A percentile compares a stretch with the other conserved stretches of the same genome.
Evolutionary conservation across 2,797 vertebrate genomes (phyloP).

Genomic region (Sebastes taczanowskii): DNA sequence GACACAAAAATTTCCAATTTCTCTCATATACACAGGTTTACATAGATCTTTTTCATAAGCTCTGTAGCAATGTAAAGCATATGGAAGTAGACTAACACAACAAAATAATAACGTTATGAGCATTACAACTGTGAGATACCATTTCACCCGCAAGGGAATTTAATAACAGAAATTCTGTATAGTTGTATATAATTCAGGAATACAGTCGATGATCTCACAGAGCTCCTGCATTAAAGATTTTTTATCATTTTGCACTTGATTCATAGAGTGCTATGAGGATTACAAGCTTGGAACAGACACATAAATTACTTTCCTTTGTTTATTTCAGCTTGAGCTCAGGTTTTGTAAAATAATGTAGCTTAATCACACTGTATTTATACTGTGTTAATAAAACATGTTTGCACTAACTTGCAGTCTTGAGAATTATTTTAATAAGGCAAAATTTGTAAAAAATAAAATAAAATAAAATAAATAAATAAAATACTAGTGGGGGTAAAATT

Average conservation of each 20-base stretch:
- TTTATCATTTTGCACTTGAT: constrained; percentile 5
- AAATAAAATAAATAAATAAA: neutral
- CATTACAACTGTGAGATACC: neutral
- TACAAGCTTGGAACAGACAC: constrained; percentile 3
- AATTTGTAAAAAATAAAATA: neutral
- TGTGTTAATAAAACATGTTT: constrained; percentile 62
- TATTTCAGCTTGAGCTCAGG: constrained; percentile 32
- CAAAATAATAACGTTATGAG: neutral
- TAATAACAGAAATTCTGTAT: constrained; percentile 9
- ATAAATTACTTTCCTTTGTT: neutral
- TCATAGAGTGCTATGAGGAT: neutral
- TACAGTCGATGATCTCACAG: neutral
- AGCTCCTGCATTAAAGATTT: neutral
- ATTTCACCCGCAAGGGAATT: neutral
- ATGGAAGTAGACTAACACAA: constrained; percentile 5
- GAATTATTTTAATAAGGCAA: neutral
- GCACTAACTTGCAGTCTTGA: neutral
- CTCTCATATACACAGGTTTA: constrained; percentile 22
- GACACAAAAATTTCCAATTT: neutral
- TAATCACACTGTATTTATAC: constrained; percentile 44
- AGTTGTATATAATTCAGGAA: constrained; percentile 24
- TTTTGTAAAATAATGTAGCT: constrained; percentile 48
- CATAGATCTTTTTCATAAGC: constrained; percentile 7
- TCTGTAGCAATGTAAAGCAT: constrained; percentile 31
- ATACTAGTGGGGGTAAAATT: neutral